These are phyloP conservation scores for Pentamera pediparva DNA, from an alignment of 53 echinoderm and acorn worm genomes.

Conservation along the genomic window DNA sequence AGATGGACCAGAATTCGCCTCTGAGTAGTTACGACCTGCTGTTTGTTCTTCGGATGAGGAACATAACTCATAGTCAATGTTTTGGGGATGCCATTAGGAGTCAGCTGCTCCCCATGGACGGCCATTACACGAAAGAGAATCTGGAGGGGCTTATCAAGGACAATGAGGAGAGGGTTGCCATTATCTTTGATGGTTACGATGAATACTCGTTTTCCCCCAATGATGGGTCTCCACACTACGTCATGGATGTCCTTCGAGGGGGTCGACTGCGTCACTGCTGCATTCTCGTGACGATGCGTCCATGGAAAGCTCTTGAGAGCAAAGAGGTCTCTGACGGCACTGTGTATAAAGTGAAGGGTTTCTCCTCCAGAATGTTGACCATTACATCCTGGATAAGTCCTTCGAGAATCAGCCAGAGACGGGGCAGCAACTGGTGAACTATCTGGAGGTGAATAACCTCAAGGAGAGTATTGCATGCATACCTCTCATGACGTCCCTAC, in stretches of 20 bases:
- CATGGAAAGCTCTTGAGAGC: constrained; percentile 21
- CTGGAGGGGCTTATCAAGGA: not conserved
- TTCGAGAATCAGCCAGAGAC: not conserved
- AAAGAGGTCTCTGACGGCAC: constrained; percentile 11
- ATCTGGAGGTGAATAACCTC: constrained; percentile 6
- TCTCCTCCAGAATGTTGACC: constrained; percentile 21
- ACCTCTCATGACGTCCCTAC: constrained; percentile 9
- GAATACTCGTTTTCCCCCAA: not conserved
- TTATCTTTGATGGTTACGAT: constrained; percentile 33
- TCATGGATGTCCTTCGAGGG: not conserved
- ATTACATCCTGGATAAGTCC: constrained; percentile 11
- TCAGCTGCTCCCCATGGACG: constrained; percentile 4
- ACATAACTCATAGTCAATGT: not conserved
- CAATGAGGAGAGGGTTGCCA: constrained; percentile 4
- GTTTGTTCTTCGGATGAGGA: constrained; percentile 19
- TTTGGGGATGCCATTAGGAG: constrained; percentile 19
- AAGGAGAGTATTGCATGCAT: constrained; percentile 25
- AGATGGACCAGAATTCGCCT: not conserved
- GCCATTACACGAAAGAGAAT: not conserved
- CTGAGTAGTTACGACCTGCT: not conserved
- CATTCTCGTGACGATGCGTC: constrained; percentile 20
- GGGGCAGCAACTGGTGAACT: constrained; percentile 5
- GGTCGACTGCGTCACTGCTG: constrained; percentile 7
- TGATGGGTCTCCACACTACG: not conserved
- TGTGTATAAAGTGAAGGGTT: constrained; percentile 12